Conservation (phyloP, 2,888 invertebrate species). For the Sesamia inferens region DNA sequence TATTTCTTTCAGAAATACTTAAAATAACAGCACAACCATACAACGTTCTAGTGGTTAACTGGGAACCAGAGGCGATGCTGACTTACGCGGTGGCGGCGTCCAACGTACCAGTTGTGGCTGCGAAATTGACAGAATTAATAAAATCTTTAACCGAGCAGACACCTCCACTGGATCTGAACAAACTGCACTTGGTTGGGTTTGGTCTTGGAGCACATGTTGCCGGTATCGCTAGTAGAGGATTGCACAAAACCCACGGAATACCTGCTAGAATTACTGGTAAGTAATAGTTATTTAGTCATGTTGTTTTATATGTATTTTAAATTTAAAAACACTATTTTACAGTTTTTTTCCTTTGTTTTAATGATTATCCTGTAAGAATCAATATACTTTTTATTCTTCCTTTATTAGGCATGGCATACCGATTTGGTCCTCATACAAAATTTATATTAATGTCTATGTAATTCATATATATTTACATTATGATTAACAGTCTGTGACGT, state of each 20-base stretch:
- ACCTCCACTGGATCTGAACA: background rate
- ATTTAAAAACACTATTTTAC: no score
- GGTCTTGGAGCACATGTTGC: slow-evolving; percentile 27
- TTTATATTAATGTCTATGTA: no score
- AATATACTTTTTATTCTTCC: no score
- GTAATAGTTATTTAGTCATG: no score
- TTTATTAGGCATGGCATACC: no score
- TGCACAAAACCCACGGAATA: background rate
- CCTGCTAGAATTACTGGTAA: slow-evolving; percentile 31
- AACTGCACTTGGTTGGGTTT: slow-evolving; percentile 15
- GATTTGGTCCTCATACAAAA: no score
- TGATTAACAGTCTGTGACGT: no score
- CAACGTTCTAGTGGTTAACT: slow-evolving; percentile 13
- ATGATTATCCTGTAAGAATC: no score
- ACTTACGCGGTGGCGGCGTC: background rate
- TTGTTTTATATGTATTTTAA: no score
- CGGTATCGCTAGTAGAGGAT: slow-evolving; percentile 7
- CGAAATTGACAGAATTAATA: background rate
- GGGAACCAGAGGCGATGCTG: background rate
- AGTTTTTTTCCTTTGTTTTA: no score
- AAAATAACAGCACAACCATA: background rate
- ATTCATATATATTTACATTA: no score
- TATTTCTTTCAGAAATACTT: slow-evolving; percentile 1
- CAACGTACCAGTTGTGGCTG: background rate
- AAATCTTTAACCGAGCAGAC: background rate